These are phyloP conservation scores for Madoqua kirkii DNA, from an alignment of 2,113 vertebrate genomes.

Conservation along the genomic window DNA sequence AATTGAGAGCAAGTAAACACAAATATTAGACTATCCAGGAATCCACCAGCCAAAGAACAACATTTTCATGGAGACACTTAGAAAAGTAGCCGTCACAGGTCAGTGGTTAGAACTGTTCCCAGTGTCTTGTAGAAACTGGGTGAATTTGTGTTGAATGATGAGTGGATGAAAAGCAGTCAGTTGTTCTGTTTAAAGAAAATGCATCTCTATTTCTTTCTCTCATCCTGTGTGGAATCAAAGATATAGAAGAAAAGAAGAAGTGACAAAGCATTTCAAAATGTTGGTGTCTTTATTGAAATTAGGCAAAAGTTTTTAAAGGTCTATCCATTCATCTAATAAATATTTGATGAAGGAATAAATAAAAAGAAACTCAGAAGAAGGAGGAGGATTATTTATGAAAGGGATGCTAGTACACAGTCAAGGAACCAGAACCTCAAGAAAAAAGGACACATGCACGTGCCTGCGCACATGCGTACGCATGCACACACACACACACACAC, in stretches of 20 bases:
- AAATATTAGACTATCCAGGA: not conserved
- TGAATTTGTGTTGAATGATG: not conserved
- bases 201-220: not conserved
- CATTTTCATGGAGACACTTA: not conserved
- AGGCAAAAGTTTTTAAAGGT: not conserved
- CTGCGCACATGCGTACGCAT: no score
- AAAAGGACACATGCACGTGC: not conserved
- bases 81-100: not conserved
- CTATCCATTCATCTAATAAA: not conserved
- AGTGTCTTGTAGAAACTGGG: not conserved
- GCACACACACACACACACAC: no score
- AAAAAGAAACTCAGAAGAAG: not conserved
- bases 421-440: not conserved
- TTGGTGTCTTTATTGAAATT: not conserved
- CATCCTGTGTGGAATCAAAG: not conserved
- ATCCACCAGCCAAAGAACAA: not conserved
- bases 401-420: not conserved
- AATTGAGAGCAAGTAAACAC: slow-evolving; percentile 42
- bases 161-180: not conserved
- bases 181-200: slow-evolving; percentile 9
- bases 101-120: not conserved
- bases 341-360: not conserved
- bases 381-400: not conserved
- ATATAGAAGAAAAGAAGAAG: not conserved
- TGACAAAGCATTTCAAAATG: not conserved